Base-by-base conservation (phyloP, 2,113 vertebrate genomes). In the Motacilla alba region DNA sequence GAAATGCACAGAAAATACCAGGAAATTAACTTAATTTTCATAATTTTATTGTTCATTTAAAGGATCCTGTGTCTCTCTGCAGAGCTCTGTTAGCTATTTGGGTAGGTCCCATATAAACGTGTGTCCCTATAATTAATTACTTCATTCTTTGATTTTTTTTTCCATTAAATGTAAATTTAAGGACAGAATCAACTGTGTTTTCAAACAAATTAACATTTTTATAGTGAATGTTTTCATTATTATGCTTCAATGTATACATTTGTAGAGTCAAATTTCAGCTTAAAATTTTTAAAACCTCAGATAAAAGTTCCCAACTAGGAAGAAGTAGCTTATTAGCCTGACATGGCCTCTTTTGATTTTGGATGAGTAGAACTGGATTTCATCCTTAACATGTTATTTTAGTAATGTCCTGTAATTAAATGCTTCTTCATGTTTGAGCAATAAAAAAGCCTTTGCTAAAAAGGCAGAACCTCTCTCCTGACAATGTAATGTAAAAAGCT, bases 81-180 rank as follows among this genome's bases (percentile, higher is more conserved):
- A 56, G 47, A 79, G 43, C 27, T 82, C 19, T 76, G 30, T 64
- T 56, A 55, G 44, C 15, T 83, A 0, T 67, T 63, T 89, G 49
- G 13, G 30, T 86, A 43, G 26, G 37, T 83, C 73, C 9, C 9
- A 50, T 50, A 75, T 22, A 74, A 43, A 67, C 19, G 20, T 27
- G 20, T 23, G 21, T 64, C 37, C 27, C 49, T 56, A 6, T 53
- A 70, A 83, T 82, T 58, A 75, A 16, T 55, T 78, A 50, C 20
- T 77, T 92, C 13, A 46, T 74, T 76, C 41, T 81, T 85, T 59
- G 33, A 41, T 70, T 58, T 94, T 89, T 89, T 94, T 89, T 93
- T 33, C n/a, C 37, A 31, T 55, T 87, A 67, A 53, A 62, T 52
- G 15, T 49, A 58, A 77, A 84, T 67, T 44, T 78, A 67, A 79